phyloP scores from a whole-genome alignment of 2,113 vertebrate species.

The Eclectus roratus region DNA sequence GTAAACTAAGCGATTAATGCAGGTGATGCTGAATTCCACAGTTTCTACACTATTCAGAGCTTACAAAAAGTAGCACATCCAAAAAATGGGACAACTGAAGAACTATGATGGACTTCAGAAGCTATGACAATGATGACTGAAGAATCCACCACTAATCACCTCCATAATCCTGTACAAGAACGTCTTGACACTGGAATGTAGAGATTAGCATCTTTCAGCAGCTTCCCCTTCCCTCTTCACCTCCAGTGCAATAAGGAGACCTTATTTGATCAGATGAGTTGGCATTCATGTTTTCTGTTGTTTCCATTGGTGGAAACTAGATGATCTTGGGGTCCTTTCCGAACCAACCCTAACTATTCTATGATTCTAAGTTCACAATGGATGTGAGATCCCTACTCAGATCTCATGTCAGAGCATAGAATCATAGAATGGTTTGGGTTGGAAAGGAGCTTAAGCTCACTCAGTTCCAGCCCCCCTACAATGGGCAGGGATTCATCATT shows the following conservation, averaged over 20 bases:
- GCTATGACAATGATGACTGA: neutral
- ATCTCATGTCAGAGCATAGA: neutral
- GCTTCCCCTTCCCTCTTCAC: neutral
- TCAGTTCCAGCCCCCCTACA: neutral
- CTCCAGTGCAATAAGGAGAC: neutral
- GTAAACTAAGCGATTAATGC: neutral
- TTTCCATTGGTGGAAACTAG: neutral
- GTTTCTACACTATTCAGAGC: neutral
- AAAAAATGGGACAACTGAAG: neutral
- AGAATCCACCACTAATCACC: neutral
- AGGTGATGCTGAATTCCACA: neutral
- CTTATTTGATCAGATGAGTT: neutral
- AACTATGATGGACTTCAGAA: neutral
- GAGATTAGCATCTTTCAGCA: neutral
- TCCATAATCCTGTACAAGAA: neutral
- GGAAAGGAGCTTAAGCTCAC: neutral
- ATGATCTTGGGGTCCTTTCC: neutral
- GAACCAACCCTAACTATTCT: neutral
- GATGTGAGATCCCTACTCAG: neutral
- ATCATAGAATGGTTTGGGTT: neutral
- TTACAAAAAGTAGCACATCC: neutral
- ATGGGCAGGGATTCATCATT: neutral
- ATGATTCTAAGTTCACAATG: neutral
- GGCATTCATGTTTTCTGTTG: neutral
- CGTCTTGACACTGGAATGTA: neutral